Evolutionary conservation across 2,113 vertebrate species (phyloP), one percentile per base, ranked within the genome.

Genomic region (Willisornis vidua): DNA sequence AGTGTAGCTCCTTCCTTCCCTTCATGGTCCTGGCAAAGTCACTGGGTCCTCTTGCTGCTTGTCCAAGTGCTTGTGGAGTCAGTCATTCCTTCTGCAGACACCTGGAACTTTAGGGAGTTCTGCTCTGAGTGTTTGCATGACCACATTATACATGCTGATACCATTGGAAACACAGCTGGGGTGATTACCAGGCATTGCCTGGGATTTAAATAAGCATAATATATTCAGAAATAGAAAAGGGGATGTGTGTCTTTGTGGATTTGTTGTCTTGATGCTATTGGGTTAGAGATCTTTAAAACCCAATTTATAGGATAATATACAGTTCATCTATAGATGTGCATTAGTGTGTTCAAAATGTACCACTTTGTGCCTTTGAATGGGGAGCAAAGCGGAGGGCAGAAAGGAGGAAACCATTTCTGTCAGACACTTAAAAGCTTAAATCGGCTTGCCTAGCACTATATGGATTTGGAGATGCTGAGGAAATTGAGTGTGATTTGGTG

Each of bases 21-120:
- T 80, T 48, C 18, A 6, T 0, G 3, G n/a, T 33, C 7, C 17
- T 70, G 55, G 14, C 9, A 59, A 45, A 49, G 48, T 10, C 63
- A 58, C 5, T 1, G 3, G 57, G 41, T 33, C 12, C 1, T 2
- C 8, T 2, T 7, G 3, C 15, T 67, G 46, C 48, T 72, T 58
- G 68, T 31, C 7, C 70, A 62, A 54, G 48, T 3, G 8, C 8
- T 48, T 45, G 19, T 3, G n/a, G 26, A 12, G 58, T 37, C 0
- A 0, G 16, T 81, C 58, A 49, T 43, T 63, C 25, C 39, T 66
- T 79, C 63, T 93, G 72, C 72, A 76, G 54, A 10, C 1, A 1
- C 11, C 22, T 51, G 48, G 87, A 62, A 45, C 20, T 85, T 6
- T 41, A 49, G 39, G 35, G 41, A 83, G 22, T 15, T 39, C 73